Evolutionary conservation across 2,113 vertebrate genomes (phyloP).

Genomic region (Rhinolophus ferrumequinum): DNA sequence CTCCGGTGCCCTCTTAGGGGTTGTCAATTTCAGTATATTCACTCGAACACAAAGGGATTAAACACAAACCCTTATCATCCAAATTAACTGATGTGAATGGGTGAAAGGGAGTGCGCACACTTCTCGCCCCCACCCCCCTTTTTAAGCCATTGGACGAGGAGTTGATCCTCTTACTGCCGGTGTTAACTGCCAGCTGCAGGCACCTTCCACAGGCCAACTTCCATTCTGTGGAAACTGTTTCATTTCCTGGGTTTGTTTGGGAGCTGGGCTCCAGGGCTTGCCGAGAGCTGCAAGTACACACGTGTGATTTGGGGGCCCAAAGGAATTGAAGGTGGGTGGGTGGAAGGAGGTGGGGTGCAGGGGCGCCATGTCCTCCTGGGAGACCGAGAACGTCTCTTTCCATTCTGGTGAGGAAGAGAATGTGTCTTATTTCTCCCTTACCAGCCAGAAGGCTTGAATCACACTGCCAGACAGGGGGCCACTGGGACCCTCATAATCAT

Average conservation of each 20-base stretch:
- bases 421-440: neutral
- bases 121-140: constrained; percentile 11
- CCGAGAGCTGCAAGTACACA: neutral
- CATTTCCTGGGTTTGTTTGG: constrained; percentile 66
- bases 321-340: neutral
- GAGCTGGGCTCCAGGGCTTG: neutral
- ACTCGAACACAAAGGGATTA: constrained; percentile 86
- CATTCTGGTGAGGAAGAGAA: neutral
- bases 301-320: accelerated
- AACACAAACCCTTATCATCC: constrained; percentile 86
- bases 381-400: accelerated
- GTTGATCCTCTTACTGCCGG: constrained; percentile 88
- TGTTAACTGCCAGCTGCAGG: constrained; percentile 91
- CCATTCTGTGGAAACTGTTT: constrained; percentile 73
- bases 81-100: constrained; percentile 87
- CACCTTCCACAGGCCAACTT: constrained; percentile 77
- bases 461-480: too few species aligned
- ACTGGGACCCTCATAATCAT: neutral
- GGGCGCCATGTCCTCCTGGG: accelerated
- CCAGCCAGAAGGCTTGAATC: neutral
- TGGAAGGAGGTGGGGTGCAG: neutral
- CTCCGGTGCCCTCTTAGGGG: constrained; percentile 65
- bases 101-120: constrained; percentile 61
- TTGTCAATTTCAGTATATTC: constrained; percentile 81
- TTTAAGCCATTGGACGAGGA: constrained; percentile 73